Evolutionary conservation across 2,113 vertebrate species (phyloP).

Genomic region (Halcyon senegalensis): DNA sequence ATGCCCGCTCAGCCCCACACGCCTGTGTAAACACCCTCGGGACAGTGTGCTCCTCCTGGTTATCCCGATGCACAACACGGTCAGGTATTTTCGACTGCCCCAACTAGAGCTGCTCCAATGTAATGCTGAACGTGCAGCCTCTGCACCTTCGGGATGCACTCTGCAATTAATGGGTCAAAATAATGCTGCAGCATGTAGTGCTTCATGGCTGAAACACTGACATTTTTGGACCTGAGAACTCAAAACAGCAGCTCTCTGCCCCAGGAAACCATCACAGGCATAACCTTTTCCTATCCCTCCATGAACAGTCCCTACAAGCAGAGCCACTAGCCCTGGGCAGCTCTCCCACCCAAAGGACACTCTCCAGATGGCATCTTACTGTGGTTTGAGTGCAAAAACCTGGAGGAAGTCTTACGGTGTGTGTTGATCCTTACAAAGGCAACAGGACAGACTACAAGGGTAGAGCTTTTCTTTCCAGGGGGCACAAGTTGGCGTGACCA

Average conservation of each 20-base stretch:
- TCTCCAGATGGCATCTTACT: not conserved
- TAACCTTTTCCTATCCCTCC: not conserved
- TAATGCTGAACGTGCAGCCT: accelerated
- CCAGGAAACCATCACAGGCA: not conserved
- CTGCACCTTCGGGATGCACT: not conserved
- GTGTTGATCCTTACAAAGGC: not conserved
- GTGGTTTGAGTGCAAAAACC: not conserved
- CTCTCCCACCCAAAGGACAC: not conserved
- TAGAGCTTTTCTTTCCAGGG: not conserved
- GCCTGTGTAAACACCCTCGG: accelerated
- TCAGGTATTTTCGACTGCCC: not conserved
- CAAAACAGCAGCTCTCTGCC: not conserved
- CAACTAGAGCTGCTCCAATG: not conserved
- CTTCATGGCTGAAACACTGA: not conserved
- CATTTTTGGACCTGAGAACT: not conserved
- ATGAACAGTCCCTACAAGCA: not conserved
- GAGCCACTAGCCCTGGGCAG: not conserved
- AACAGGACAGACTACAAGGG: not conserved
- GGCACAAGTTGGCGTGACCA: not conserved
- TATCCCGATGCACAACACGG: not conserved
- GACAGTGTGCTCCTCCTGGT: not conserved
- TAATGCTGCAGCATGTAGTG: not conserved
- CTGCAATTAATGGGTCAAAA: not conserved
- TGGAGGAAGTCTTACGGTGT: not conserved
- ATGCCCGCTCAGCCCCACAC: accelerated